Conservation (phyloP, 2,888 invertebrate genomes). For the Halictus quadricinctus region DNA sequence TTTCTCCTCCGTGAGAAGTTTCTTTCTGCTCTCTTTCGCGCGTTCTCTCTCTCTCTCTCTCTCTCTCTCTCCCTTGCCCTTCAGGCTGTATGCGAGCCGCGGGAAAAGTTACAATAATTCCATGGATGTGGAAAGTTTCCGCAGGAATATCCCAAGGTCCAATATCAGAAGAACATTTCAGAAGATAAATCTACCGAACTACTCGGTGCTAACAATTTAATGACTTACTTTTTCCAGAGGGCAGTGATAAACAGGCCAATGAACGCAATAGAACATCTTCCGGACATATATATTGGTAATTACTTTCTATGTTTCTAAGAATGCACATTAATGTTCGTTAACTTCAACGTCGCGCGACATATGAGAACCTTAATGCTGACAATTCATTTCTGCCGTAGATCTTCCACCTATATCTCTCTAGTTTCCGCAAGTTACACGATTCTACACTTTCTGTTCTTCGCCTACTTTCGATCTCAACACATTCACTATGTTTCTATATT, state of each 20-base stretch:
- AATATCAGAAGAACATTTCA: slow-evolving; percentile 46
- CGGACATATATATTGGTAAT: background rate
- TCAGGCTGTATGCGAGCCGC: slow-evolving; percentile 39
- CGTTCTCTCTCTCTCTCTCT: slow-evolving; percentile 9
- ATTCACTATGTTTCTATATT: background rate
- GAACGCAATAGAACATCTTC: background rate
- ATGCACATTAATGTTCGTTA: background rate
- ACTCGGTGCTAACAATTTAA: slow-evolving; percentile 18
- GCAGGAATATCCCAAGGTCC: slow-evolving; percentile 50
- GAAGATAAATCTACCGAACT: slow-evolving; percentile 38
- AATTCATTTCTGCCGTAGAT: background rate
- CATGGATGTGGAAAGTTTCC: slow-evolving; percentile 59
- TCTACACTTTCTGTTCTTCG: background rate
- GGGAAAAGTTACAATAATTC: slow-evolving; percentile 60
- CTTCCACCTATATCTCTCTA: background rate
- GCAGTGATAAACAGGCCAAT: background rate
- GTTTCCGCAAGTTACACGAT: background rate
- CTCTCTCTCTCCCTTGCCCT: background rate
- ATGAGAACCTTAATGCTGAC: background rate
- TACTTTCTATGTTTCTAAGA: background rate
- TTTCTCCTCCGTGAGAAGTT: slow-evolving; percentile 22
- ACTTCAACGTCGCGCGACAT: background rate
- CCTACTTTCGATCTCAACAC: background rate
- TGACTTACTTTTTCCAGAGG: background rate
- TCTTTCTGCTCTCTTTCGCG: slow-evolving; percentile 22